Base-by-base conservation (phyloP, 2,888 invertebrate genomes). In the Coenonympha glycerion region DNA sequence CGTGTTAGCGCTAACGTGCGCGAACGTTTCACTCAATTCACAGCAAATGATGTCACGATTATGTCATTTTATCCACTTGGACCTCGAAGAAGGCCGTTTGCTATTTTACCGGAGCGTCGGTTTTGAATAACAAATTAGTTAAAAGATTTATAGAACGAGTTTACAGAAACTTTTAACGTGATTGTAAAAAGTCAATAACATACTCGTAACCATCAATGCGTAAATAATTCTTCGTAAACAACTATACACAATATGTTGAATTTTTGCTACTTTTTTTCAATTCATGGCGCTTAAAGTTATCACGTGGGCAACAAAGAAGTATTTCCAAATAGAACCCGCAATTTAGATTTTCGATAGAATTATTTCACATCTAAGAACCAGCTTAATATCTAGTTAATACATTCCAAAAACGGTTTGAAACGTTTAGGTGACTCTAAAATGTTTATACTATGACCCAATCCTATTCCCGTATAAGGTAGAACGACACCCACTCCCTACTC, bases 41-140 rank as follows among this genome's bases (percentile, higher is more conserved):
- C 28, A 41, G 39, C 33, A 45, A 49, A 55, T 64, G 65, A 65
- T 65, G 65, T 64, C 64, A 64, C 56, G 57, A 48, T 54, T 56
- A 50, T 58, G 60, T 60, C 62, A 58, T 57, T 56, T 52, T 52
- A 55, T 56, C 56, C 55, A 31, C 15, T 34, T 47, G 56, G 58
- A 59, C 61, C 63, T 58, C 59, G 53, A 33, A 40, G 52, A 60
- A 62, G 63, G 65, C 55, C 61, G 46, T 19, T 46, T 18, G 49
- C 50, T 46, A 33, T 53, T 36, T 47, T 49, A 40, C 41, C 21
- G 45, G 47, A 36, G 47, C 41, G 47, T 48, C 49, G 53, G 50
- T 56, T 61, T 61, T 60, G 58, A 64, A 63, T 63, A 62, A 60
- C 49, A 63, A 61, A 62, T 57, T 42, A 59, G 58, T 49, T 31